These are phyloP conservation scores for Ennomos quercinarius DNA, from an alignment of 2,888 invertebrate genomes.

Conservation along the genomic window DNA sequence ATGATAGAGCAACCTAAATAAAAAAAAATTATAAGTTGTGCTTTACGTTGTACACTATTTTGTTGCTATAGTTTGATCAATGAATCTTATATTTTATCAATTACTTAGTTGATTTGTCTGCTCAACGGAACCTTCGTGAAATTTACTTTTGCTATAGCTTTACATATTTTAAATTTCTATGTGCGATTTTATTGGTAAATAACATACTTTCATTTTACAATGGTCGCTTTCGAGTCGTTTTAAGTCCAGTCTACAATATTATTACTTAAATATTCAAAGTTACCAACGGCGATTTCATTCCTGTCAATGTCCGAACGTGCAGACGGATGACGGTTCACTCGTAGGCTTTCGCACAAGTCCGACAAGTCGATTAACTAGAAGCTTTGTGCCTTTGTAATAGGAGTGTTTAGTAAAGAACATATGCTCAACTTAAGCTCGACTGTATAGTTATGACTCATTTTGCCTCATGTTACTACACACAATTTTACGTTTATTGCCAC, in stretches of 20 bases:
- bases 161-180: too few relatives aligned
- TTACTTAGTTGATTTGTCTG: too few relatives aligned
- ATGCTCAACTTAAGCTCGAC: slow-evolving; percentile 20
- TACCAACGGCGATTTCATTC: slow-evolving; percentile 26
- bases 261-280: slow-evolving; percentile 32
- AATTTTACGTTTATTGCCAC: slow-evolving; percentile 39
- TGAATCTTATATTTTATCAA: too few relatives aligned
- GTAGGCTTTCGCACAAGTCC: slow-evolving; percentile 25
- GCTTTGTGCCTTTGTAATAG: slow-evolving; percentile 34
- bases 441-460: slow-evolving; percentile 39
- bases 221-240: neutral
- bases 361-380: slow-evolving; percentile 19
- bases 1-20: too few relatives aligned
- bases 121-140: too few relatives aligned
- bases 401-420: slow-evolving; percentile 21
- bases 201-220: too few relatives aligned
- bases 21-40: too few relatives aligned
- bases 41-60: too few relatives aligned
- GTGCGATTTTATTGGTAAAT: too few relatives aligned
- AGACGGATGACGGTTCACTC: slow-evolving; percentile 27
- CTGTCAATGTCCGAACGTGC: slow-evolving; percentile 36
- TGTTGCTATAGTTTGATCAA: too few relatives aligned
- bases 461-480: slow-evolving; percentile 36
- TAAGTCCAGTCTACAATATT: slow-evolving; percentile 22
- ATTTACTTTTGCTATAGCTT: too few relatives aligned